Evolutionary conservation across 2,888 invertebrate species (phyloP).

Genomic region (Temnothorax rugatulus): DNA sequence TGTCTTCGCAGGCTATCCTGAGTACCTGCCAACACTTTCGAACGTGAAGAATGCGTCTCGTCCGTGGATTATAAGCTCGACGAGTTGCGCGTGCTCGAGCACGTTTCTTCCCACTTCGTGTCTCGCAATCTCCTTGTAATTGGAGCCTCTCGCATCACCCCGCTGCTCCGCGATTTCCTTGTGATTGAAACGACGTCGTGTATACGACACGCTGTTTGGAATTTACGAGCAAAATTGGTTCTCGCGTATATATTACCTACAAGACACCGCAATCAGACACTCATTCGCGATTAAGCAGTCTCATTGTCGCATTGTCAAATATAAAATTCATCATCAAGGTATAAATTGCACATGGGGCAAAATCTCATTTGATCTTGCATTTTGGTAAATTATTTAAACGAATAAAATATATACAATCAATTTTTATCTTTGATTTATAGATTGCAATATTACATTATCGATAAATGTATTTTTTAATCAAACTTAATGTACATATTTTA

Average conservation of each 20-base stretch:
- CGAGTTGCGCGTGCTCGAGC: slow-evolving; percentile 55
- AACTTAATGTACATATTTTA: background rate
- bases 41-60: slow-evolving; percentile 53
- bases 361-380: background rate
- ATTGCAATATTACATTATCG: background rate
- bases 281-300: slow-evolving; percentile 24
- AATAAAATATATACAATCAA: background rate
- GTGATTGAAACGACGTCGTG: slow-evolving; percentile 51
- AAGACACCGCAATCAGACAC: slow-evolving; percentile 20
- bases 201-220: slow-evolving; percentile 39
- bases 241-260: slow-evolving; percentile 3
- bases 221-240: slow-evolving; percentile 40
- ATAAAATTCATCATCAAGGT: background rate
- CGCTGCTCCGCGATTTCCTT: slow-evolving; percentile 47
- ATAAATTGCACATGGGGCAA: background rate
- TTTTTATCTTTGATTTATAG: background rate
- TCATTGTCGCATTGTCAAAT: slow-evolving; percentile 19
- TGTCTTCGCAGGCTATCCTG: slow-evolving; percentile 10
- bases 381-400: background rate
- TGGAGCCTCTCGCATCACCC: slow-evolving; percentile 47
- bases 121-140: slow-evolving; percentile 57
- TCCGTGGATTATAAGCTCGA: slow-evolving; percentile 55
- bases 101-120: slow-evolving; percentile 29
- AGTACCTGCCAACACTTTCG: slow-evolving; percentile 40
- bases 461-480: background rate